Conservation (phyloP, 2,797 vertebrate species). For the Choloepus didactylus region DNA sequence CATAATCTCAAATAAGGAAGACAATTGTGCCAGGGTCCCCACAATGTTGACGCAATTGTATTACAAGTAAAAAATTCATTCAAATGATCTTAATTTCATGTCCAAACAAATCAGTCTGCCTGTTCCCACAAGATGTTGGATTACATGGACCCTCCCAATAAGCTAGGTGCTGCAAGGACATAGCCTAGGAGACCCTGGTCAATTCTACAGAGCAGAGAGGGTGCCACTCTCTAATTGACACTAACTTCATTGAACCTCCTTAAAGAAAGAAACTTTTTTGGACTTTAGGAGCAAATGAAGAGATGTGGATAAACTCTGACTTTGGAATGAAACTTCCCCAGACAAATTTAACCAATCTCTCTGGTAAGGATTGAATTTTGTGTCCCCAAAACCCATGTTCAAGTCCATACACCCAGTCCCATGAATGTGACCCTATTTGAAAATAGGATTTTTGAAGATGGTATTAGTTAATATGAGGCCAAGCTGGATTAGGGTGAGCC, state of each 20-base stretch:
- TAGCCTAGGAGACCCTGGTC: background rate
- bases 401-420: too few species aligned
- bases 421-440: too few species aligned
- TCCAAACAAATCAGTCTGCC: background rate
- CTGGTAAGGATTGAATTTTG: too few species aligned
- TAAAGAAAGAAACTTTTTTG: background rate
- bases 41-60: background rate
- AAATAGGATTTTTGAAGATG: too few species aligned
- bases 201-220: background rate
- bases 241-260: background rate
- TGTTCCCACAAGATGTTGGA: background rate
- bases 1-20: background rate
- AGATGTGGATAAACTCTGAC: background rate
- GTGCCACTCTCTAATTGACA: background rate
- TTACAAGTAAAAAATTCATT: background rate
- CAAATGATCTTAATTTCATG: background rate
- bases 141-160: background rate
- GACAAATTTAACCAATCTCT: background rate
- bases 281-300: background rate
- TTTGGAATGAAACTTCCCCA: background rate
- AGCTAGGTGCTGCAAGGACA: background rate
- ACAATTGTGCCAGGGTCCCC: background rate
- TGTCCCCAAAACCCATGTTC: too few species aligned
- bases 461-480: too few species aligned
- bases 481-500: too few species aligned